These are phyloP conservation scores for Cygnus atratus DNA, from an alignment of 2,113 vertebrate species.

Conservation along the genomic window DNA sequence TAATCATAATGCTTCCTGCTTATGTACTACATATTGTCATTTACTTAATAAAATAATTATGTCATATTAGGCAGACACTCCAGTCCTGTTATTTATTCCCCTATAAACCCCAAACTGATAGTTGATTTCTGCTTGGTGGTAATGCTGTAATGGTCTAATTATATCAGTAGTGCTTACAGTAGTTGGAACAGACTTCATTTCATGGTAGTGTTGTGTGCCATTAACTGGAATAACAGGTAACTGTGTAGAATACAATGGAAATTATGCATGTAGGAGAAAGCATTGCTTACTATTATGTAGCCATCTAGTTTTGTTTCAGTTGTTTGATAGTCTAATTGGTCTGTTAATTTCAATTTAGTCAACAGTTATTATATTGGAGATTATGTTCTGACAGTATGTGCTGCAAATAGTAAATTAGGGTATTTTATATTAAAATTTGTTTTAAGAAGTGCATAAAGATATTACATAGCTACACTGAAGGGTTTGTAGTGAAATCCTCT, in stretches of 20 bases:
- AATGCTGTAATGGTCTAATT: not conserved
- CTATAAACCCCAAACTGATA: not conserved
- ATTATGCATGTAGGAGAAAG: not conserved
- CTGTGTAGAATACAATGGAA: not conserved
- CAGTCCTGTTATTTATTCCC: not conserved
- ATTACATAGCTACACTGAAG: not conserved
- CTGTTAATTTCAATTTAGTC: not conserved
- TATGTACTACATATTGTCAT: not conserved
- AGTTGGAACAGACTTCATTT: not conserved
- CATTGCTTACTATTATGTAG: not conserved
- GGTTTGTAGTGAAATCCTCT: not conserved
- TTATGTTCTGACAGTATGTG: not conserved
- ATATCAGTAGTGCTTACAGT: not conserved
- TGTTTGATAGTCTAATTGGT: not conserved
- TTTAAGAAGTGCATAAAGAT: not conserved
- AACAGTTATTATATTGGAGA: not conserved
- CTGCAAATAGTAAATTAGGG: not conserved
- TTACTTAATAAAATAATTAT: not conserved
- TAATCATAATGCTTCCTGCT: not conserved
- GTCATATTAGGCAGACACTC: not conserved
- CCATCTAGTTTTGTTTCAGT: not conserved
- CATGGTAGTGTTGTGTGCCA: not conserved
- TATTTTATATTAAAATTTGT: not conserved
- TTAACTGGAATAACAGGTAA: not conserved
- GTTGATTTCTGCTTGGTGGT: not conserved